A percentile compares a stretch with the other conserved stretches of the same genome.
These are phyloP conservation scores for Oscheius sp. DNA, from an alignment of 2,888 invertebrate genomes.

Conservation along the genomic window DNA sequence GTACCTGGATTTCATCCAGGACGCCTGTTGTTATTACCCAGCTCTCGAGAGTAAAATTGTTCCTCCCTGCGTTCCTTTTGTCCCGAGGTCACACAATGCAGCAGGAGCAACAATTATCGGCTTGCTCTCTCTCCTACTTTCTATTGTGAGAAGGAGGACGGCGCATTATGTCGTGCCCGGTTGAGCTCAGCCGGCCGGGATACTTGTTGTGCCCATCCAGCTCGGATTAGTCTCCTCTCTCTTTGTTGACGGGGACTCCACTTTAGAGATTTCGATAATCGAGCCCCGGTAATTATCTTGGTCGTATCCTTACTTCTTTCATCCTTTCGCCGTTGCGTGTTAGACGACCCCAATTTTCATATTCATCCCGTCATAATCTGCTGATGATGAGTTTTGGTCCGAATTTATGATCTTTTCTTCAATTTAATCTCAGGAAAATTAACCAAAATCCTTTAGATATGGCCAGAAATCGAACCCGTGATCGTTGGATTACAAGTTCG, in stretches of 20 bases:
- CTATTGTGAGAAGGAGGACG: constrained; percentile 34
- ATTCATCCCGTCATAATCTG: neutral
- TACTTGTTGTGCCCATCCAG: constrained; percentile 1
- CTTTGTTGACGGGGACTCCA: neutral
- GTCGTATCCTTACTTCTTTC: neutral
- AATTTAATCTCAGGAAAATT: no score
- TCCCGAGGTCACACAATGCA: constrained; percentile 27
- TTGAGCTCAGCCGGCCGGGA: no score
- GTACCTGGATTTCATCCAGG: no score
- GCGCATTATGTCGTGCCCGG: constrained; percentile 21
- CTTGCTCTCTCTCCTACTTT: constrained; percentile 8
- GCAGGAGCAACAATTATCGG: constrained; percentile 19
- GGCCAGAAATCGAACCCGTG: no score
- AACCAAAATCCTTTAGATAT: no score
- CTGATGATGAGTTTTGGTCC: no score
- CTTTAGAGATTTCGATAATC: constrained; percentile 5
- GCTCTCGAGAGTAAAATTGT: neutral
- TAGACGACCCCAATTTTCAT: neutral
- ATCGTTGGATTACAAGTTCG: no score
- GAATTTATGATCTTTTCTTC: no score
- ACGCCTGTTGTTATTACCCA: neutral
- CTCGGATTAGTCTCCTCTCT: neutral
- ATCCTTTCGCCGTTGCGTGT: neutral
- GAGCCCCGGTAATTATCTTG: neutral
- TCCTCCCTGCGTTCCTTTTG: neutral